Conservation (phyloP, 2,888 invertebrate species). For the Drosophila merina region DNA sequence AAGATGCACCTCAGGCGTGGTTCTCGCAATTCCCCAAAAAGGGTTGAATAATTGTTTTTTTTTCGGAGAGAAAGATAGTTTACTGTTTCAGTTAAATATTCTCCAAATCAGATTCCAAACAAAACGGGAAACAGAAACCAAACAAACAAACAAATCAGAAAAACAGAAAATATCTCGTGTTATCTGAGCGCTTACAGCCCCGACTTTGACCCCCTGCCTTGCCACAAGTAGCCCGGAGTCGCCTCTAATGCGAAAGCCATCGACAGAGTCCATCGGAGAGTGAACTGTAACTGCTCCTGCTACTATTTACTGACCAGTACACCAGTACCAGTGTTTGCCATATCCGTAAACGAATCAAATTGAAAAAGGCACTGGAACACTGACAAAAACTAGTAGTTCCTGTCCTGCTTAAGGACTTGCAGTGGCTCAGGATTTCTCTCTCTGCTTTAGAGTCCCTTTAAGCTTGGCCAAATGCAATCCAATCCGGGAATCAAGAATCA, state of each 20-base stretch:
- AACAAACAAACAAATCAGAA: conserved; percentile 27
- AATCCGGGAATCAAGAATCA: conserved; percentile 23
- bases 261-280: conserved; percentile 36
- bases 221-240: conserved; percentile 23
- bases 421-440: not conserved
- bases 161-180: conserved; percentile 31
- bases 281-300: conserved; percentile 29
- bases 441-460: conserved; percentile 12
- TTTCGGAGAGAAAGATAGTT: not conserved
- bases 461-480: conserved; percentile 38
- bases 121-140: conserved; percentile 9
- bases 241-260: conserved; percentile 44
- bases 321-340: conserved; percentile 24
- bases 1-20: conserved; percentile 20
- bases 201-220: not conserved
- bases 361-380: conserved; percentile 49
- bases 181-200: conserved; percentile 38
- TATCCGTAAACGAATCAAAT: conserved; percentile 60
- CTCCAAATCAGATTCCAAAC: too few relatives aligned
- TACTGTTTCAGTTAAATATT: too few relatives aligned
- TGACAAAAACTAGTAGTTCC: not conserved
- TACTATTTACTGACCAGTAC: conserved; percentile 21
- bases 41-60: not conserved
- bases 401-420: too few relatives aligned
- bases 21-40: conserved; percentile 5